Evolutionary conservation across 1,140 invertebrate genomes (phyloP), one percentile per base, ranked within the genome.

Genomic region (Lucilia sericata): DNA sequence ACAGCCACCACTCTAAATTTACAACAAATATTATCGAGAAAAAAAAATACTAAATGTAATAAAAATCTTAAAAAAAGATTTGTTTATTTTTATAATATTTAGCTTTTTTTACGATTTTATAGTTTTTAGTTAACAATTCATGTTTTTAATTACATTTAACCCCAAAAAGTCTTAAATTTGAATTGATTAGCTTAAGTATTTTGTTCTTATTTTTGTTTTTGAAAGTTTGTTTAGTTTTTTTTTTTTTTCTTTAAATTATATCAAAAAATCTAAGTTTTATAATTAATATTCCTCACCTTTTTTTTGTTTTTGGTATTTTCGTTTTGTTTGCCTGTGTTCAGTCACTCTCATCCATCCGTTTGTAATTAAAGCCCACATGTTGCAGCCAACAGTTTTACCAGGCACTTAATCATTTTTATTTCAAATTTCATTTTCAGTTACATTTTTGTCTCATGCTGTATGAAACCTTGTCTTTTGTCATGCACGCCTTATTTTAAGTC

Each of bases 111-210:
- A 5, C 12, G 65, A 12, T 25, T 70, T 70, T 70, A 19, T 70
- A 21, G n/a, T n/a, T n/a, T 21, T 70, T 70, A 55, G 51, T 55
- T 55, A 17, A 17, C 51, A 55, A 55, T 70, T 70, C 21, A 21
- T 70, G 65, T 70, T 21, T 70, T 70, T 70, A 70, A 70, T 70
- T 70, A 70, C 65, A 70, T 70, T 70, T 70, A 70, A 70, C 65
- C 65, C 65, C 65, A 70, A 70, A 70, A 70, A 70, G 65, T 70
- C 19, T 70, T 7, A 70, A 70, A 70, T 70, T 70, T 70, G 65
- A 70, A 70, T 70, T 70, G 65, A 70, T 70, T 70, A 70, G 65
- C 65, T 70, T 19, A 55, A 14, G 5, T 70, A 21, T 70, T 70
- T 25, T 25, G n/a, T 70, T 25, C 5, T 21, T n/a, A 60, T 30